Base-by-base conservation (phyloP, 2,113 vertebrate species). In the Bubo bubo region DNA sequence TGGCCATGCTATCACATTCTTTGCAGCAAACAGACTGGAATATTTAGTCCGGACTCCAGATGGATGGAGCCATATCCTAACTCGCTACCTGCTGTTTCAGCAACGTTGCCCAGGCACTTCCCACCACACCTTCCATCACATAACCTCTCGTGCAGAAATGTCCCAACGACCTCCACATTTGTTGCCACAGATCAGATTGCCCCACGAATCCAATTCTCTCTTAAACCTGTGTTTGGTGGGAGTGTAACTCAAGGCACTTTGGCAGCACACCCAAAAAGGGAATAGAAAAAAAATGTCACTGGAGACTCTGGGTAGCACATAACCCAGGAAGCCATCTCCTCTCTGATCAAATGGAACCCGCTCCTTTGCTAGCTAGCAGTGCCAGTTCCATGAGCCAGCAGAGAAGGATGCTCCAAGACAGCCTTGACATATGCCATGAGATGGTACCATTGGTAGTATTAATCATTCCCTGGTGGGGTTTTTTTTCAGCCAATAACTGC, bases 381-480 rank as follows among this genome's bases (percentile, higher is more conserved):
- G 45, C 35, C 1, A 1, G 39, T 47, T 47, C 37, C 43, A n/a
- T 3, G 6, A 63, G 32, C 20, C 77, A 62, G 24, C 35, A 70
- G n/a, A 19, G 35, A 85, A 89, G 28, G 35, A 63, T 47, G 23
- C n/a, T 14, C 43, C 43, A 13, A 82, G 27, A 72, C 9, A 91
- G 30, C 8, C 71, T 60, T 63, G 23, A 43, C 14, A 60, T 1
- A 0, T 41, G 18, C 30, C 84, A 81, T 11, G 16, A 67, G 30
- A 8, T 81, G 23, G 43, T 71, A 67, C 47, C 1, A 0, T 15
- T 68, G 50, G 37, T 5, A 81, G 34, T n/a, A 47, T 30, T 63
- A 63, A 41, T 17, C 0, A 0, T 62, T 24, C 32, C 13, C 35
- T 20, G 20, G 26, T 63, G 55, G 4, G 0, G 1, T 53, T 27